Base-by-base conservation (phyloP, 2,888 invertebrate species). In the Marronus borbonicus region DNA sequence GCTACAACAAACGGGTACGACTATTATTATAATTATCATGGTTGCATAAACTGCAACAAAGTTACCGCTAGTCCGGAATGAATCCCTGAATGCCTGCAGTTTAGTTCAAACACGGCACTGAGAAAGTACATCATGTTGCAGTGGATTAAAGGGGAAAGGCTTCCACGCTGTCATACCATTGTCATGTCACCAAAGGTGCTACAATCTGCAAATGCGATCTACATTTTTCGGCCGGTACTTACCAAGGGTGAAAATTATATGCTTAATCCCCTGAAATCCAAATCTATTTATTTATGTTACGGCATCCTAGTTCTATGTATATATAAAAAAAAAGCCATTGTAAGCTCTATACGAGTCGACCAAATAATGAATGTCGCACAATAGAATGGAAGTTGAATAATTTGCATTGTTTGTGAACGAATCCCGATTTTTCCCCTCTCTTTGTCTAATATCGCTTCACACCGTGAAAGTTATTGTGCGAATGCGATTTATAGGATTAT, bases 21-120 rank as follows among this genome's bases (percentile, higher is more conserved):
- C 44, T 49, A 66, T 66, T 66, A 66, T 49, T 49, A 66, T 44
- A 66, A 66, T 66, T 66, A 66, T 44, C 44, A 66, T 44, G 49
- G 44, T 49, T 44, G 17, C 66, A 66, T 24, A 66, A 49, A 66
- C 66, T 66, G 39, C 66, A 20, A 66, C 66, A 66, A 49, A 49
- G 66, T 66, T 66, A 66, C 17, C 24, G 49, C 31, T 44, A 10
- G 20, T 66, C 10, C 44, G 20, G 8, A 44, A 66, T 66, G 49
- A 49, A 66, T 66, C 24, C 49, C 44, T 20, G 44, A 66, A 66
- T 66, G 12, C 8, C 66, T 49, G 17, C 44, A 66, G 49, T 49
- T 31, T 10, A 62, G 31, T 28, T 31, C 28, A 8, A 62, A 31
- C 31, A 49, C 20, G 17, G 20, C 20, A 66, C 66, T 49, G 66